phyloP scores from a whole-genome alignment of 1,140 invertebrate genomes.

The Hermetia illucens region DNA sequence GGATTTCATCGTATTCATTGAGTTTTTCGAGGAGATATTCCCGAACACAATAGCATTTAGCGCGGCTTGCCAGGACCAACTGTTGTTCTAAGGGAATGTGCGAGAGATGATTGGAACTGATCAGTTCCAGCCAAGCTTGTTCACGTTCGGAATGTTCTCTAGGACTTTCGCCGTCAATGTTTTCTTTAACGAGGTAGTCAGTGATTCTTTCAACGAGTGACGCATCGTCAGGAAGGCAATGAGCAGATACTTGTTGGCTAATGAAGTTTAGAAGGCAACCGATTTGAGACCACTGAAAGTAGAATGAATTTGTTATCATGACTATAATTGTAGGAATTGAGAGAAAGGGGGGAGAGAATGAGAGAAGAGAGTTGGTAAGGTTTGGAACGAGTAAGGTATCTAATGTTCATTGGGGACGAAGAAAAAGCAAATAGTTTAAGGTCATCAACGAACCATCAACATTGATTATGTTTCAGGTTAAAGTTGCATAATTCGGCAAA shows the following conservation, averaged over 20 bases:
- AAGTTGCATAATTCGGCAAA: too few species aligned
- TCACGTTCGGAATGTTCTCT: constrained; percentile 54
- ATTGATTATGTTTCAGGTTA: too few species aligned
- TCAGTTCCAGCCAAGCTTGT: constrained; percentile 63
- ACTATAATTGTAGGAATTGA: too few species aligned
- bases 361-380: too few species aligned
- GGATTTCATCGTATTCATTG: constrained; percentile 30
- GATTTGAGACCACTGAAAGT: constrained; percentile 32
- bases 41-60: constrained; percentile 32
- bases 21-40: constrained; percentile 33
- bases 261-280: constrained; percentile 36
- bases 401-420: too few species aligned
- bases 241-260: constrained; percentile 31
- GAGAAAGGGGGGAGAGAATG: too few species aligned
- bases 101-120: constrained; percentile 49
- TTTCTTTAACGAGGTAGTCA: constrained; percentile 30
- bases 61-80: constrained; percentile 26
- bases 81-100: constrained; percentile 35
- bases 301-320: constrained; percentile 6
- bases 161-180: constrained; percentile 26
- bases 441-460: too few species aligned
- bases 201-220: constrained; percentile 29
- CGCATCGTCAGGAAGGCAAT: constrained; percentile 30
- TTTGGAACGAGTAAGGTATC: too few species aligned
- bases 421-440: too few species aligned